Evolutionary conservation across 2,888 invertebrate genomes (phyloP).

Genomic region (Cepaea hortensis): DNA sequence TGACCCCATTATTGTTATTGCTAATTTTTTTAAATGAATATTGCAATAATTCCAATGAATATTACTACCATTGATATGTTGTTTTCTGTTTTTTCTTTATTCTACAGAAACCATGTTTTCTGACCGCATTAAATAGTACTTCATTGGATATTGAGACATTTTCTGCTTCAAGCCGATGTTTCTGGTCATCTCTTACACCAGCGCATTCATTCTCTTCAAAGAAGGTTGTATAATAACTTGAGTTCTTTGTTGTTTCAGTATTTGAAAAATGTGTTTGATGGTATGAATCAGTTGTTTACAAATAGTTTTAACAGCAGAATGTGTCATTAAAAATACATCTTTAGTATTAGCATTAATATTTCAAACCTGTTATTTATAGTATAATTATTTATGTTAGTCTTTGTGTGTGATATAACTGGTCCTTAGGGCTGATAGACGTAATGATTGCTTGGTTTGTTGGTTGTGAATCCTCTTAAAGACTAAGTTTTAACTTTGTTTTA

Average conservation of each 20-base stretch:
- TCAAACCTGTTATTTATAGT: no score
- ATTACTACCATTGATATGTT: neutral
- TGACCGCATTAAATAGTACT: conserved; percentile 9
- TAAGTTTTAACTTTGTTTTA: no score
- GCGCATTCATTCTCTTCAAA: neutral
- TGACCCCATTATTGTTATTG: no score
- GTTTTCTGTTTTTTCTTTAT: neutral
- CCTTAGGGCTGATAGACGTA: no score
- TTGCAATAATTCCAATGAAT: neutral
- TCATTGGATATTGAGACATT: conserved; percentile 40
- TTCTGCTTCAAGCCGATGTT: conserved; percentile 51
- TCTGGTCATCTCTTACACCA: conserved; percentile 43
- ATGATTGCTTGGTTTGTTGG: no score
- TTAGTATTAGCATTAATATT: no score
- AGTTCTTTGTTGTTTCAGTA: neutral
- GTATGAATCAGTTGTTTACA: no score
- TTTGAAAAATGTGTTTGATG: no score
- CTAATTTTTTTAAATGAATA: neutral
- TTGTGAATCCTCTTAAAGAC: no score
- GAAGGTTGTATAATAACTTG: neutral
- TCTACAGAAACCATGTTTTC: conserved; percentile 43
- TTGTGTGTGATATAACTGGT: no score
- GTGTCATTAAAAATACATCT: neutral
- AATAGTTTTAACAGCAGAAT: neutral
- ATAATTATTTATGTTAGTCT: no score